Evolutionary conservation across 2,797 vertebrate species (phyloP), one percentile per base, ranked within the genome.

Genomic region (Eupleurogrammus muticus): DNA sequence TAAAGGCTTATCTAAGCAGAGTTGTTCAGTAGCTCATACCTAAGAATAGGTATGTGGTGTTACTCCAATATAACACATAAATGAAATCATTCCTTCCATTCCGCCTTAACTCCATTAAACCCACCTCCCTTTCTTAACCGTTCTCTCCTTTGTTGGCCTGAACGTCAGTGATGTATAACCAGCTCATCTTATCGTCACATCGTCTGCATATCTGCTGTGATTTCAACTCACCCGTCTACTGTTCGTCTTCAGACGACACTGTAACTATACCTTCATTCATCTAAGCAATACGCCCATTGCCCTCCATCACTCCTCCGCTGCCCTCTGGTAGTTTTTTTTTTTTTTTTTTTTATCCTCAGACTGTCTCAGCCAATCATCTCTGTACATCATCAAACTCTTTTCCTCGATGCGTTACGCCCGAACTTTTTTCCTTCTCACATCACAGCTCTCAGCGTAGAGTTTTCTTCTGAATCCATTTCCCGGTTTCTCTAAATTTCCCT

Each of bases 341-440:
- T 21, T n/a, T n/a, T n/a, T 28, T 28, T 28, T 28, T 28, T 28
- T 28, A 28, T 28, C 6, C 28, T 28, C 6, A 6, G 0, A 13
- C 66, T 61, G 61, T 73, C 85, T 69, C 53, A 5, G 28, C 75
- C 28, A 62, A 69, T 79, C 60, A 44, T 53, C 49, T 36, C 14
- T 56, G 16, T 4, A 52, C 63, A 77, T 56, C 42, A 68, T 86
- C 78, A 83, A 57, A 66, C 51, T 47, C 65, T 36, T 19, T 44
- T 20, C 9, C 8, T 51, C 46, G 3, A 28, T 75, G 9, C 66
- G 19, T 55, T 10, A 10, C 60, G 54, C 28, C 48, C 28, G 16
- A n/a, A 34, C 49, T 20, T 34, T 32, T 65, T 44, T n/a, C n/a
- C n/a, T 12, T 48, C 38, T 21, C 0, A 24, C 16, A 9, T 63